Evolutionary conservation across 37 sponge, comb jelly and placozoan genomes (phyloP), one percentile per base, ranked within the genome.

Genomic region (Petrosia ficiformis): DNA sequence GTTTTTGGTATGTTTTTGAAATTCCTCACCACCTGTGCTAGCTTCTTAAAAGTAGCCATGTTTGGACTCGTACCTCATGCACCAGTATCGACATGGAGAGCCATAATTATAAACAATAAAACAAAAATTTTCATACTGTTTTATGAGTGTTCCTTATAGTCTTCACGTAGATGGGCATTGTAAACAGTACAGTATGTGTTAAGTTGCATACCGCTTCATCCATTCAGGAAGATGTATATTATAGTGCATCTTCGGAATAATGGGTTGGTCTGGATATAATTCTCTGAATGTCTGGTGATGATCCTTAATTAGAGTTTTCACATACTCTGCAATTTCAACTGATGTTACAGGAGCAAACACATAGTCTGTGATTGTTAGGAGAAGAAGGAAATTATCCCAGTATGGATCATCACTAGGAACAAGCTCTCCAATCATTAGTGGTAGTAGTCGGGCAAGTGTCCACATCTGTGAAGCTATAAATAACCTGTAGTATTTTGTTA

Each of bases 11-110:
- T 57, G 56, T 86, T 85, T 60, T 85, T 78, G 44, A 76, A 85
- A 54, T 66, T 54, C 25, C 52, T 61, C 4, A 71, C 25, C 26
- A 29, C 34, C 2, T 67, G 68, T 25, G 86, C 86, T 0, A 85
- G 25, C 28, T 43, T 67, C 41, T 82, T 82, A 39, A 85, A 85
- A n/a, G 38, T 71, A 80, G 64, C 72, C 63, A 48, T 87, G 81
- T 41, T 87, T 87, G 32, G 78, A 81, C 14, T 87, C 87, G 65
- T 66, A 87, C 42, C 87, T 30, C 87, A 87, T 87, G 43, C 87
- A 87, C 87, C 87, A 87, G 29, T 70, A 36, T 10, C 82, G 34
- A 6, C 36, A 37, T 57, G 75, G 39, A 72, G 87, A 82, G 2
- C 87, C 87, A 81, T 37, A 81, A 57, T 82, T 87, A 79, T 56